Conservation (phyloP, 1,140 invertebrate species). For the Cydia strobilella region DNA sequence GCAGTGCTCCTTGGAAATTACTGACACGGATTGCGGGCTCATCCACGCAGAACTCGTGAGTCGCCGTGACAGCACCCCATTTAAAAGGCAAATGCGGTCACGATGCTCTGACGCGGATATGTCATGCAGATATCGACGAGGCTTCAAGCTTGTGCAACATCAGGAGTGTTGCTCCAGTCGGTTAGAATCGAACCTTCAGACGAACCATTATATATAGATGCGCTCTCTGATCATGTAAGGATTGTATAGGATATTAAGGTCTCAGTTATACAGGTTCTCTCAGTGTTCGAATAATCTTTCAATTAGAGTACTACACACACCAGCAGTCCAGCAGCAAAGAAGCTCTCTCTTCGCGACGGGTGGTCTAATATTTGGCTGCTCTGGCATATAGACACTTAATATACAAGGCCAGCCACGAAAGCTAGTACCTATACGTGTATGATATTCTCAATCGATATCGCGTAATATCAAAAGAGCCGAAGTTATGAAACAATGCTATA, state of each 20-base stretch:
- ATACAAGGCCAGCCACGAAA: neutral
- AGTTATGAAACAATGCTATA: constrained; percentile 3
- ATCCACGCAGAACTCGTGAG: constrained; percentile 65
- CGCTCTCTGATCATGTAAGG: neutral
- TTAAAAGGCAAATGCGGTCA: constrained; percentile 73
- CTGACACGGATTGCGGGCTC: constrained; percentile 63
- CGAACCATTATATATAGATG: neutral
- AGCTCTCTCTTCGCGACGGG: neutral
- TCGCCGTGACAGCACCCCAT: constrained; percentile 59
- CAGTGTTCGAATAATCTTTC: neutral
- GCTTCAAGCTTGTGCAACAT: constrained; percentile 41
- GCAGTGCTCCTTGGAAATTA: constrained; percentile 43
- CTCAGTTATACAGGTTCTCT: neutral
- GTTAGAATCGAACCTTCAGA: neutral
- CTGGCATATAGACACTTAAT: neutral
- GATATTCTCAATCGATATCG: constrained; percentile 10
- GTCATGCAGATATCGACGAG: constrained; percentile 49
- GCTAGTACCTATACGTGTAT: neutral
- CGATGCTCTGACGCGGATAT: constrained; percentile 63
- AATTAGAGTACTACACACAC: neutral
- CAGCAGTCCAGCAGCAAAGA: neutral
- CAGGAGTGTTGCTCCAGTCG: neutral
- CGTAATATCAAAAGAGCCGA: neutral
- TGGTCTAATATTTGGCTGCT: constrained; percentile 2
- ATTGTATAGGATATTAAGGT: neutral